phyloP scores from a whole-genome alignment of 2,113 vertebrate species.

The Ranitomeya variabilis region DNA sequence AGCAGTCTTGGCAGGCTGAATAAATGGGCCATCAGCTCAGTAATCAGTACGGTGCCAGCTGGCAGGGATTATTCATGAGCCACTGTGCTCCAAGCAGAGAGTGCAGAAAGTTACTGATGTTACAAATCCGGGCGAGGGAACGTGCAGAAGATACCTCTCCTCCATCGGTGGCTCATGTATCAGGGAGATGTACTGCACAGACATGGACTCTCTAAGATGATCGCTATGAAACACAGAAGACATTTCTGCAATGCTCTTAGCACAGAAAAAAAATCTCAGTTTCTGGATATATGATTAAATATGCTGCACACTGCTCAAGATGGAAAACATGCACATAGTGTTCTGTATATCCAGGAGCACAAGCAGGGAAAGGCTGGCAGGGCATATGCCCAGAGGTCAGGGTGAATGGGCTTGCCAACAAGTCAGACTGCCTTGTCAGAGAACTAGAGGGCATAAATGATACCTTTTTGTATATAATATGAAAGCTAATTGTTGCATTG shows the following conservation, averaged over 20 bases:
- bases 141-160: slow-evolving; percentile 2
- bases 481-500: no score
- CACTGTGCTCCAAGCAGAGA: slow-evolving; percentile 32
- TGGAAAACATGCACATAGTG: background rate
- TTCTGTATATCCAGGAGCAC: background rate
- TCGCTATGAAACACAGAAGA: slow-evolving; percentile 6
- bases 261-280: background rate
- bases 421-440: background rate
- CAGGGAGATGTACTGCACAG: background rate
- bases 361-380: background rate
- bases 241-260: background rate
- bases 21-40: slow-evolving; percentile 53
- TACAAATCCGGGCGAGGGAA: slow-evolving; percentile 15
- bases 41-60: slow-evolving; percentile 47
- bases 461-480: background rate
- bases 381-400: background rate
- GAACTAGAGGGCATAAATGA: background rate
- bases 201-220: background rate
- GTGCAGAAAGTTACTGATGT: slow-evolving; percentile 42
- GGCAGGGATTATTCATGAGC: slow-evolving; percentile 45
- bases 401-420: background rate
- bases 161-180: background rate
- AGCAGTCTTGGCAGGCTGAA: slow-evolving; percentile 39
- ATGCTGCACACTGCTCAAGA: background rate
- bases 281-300: background rate